Evolutionary conservation across 35 echinoderm and acorn worm genomes (phyloP), one percentile per base, ranked within the genome.

Genomic region (Hemicentrotus pulcherrimus): DNA sequence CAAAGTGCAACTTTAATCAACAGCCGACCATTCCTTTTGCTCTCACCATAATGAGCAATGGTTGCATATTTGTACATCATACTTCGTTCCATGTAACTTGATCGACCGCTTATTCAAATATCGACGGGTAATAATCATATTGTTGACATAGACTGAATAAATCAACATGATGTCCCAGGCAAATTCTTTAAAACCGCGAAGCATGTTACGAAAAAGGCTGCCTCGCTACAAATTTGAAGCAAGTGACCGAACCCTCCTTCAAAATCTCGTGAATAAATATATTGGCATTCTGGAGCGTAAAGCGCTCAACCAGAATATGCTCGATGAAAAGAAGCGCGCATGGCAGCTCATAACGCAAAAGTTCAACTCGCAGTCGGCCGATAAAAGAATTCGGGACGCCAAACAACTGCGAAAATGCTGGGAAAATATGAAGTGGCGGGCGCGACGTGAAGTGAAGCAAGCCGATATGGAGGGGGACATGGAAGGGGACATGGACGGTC

Each of bases 381-480:
- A 93, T 33, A 93, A 93, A 31, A 47, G 91, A 50, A 58, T 93
- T 16, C 18, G 91, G n/a, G 46, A 93, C 48, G 91, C 91, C n/a
- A 93, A 93, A 93, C 91, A 93, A 93, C 48, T 93, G 48, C 91
- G 91, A 47, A 93, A 93, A 31, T 93, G 91, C 47, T 93, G 91
- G 91, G 91, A 93, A 93, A 93, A 93, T 47, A 93, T 93, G 91
- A 93, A 93, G 31, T 93, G 91, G 91, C 13, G 91, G 22, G 91
- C 91, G 47, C 91, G 91, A 19, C 91, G 91, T 33, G 91, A 93
- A 5, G 91, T 47, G 13, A 93, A 93, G 30, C n/a, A 93, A 31
- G 91, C 91, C 9, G 88, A 47, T 16, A 59, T 59, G 16, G 52
- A 59, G 52, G 52, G 35, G 35, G 86, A 33, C 9, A 31, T 89